Evolutionary conservation across 2,113 vertebrate genomes (phyloP).

Genomic region (Antechinus flavipes): DNA sequence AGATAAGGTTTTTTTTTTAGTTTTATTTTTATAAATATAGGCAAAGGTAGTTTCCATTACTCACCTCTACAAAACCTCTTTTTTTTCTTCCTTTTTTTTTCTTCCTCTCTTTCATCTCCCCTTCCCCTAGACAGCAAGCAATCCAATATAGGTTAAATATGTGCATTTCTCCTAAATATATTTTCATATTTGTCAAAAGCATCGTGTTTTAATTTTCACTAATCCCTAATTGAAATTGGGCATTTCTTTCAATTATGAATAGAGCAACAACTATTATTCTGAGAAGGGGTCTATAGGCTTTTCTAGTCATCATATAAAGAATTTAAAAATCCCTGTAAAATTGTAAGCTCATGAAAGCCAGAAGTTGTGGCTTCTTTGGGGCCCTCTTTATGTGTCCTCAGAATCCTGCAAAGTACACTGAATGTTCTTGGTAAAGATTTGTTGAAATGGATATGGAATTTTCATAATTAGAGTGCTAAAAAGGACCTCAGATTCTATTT

Average conservation of each 20-base stretch:
- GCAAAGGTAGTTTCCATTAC: too few species aligned
- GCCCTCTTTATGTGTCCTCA: too few species aligned
- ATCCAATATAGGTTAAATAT: too few species aligned
- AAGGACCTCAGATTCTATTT: neutral
- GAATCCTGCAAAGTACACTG: neutral
- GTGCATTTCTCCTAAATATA: too few species aligned
- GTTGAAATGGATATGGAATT: neutral
- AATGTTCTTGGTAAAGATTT: neutral
- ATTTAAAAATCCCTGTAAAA: neutral
- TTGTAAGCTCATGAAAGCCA: neutral
- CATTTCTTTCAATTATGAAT: neutral
- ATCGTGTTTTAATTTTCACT: neutral
- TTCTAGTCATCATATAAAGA: neutral
- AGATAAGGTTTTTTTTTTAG: too few species aligned
- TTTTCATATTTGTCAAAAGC: neutral
- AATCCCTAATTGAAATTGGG: neutral
- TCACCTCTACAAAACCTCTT: too few species aligned
- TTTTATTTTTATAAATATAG: too few species aligned
- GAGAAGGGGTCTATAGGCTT: neutral
- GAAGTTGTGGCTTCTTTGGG: neutral
- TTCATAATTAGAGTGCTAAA: too few species aligned
- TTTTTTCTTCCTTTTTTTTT: too few species aligned
- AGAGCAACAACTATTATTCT: neutral
- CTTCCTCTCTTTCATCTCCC: too few species aligned
- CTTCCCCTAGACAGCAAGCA: too few species aligned